Base-by-base conservation (phyloP, 2,888 invertebrate species). In the Molanna angustata region DNA sequence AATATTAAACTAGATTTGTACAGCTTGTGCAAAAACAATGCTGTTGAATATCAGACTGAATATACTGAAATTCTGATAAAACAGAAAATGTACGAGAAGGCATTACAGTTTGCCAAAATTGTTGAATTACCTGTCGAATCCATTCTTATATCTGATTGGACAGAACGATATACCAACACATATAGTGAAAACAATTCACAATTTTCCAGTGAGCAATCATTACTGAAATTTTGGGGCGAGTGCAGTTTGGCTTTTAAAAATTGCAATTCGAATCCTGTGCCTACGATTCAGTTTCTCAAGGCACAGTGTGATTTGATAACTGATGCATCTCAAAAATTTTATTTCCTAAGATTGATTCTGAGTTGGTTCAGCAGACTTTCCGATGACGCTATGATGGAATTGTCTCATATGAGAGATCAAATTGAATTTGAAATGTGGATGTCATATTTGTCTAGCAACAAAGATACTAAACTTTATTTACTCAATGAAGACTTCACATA, bases 281-380 rank as follows among this genome's bases (percentile, higher is more conserved):
- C 80, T 14, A 79, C 85, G 1, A 80, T 84, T 0, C 73, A 81
- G 57, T 88, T 88, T 65, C 79, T 85, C 33, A 69, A 82, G 1
- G 72, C 77, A 48, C 74, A 80, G 55, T 77, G 80, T 0, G 73
- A 75, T 2, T 74, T 76, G 56, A 73, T 83, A 21, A 63, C 63
- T 0, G 69, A 76, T 17, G 50, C 61, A 0, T 62, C 64, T 1
- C 74, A 76, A 58, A 81, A 78, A 60, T 85, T 83, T 64, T 75
- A 79, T 57, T 66, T 71, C 0, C 73, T 73, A 58, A 69, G 75
- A 66, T 67, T 76, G 18, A 69, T 76, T 14, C 68, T 76, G 68
- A 73, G 71, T 51, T 77, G 76, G 76, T 76, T 72, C 50, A 71
- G 73, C 59, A 72, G 72, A 44, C 67, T 72, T 33, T 67, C 68